A percentile compares a stretch with the other conserved stretches of the same genome.
These are phyloP conservation scores for Conops quadrifasciatus DNA, from an alignment of 2,888 invertebrate genomes.

Conservation along the genomic window DNA sequence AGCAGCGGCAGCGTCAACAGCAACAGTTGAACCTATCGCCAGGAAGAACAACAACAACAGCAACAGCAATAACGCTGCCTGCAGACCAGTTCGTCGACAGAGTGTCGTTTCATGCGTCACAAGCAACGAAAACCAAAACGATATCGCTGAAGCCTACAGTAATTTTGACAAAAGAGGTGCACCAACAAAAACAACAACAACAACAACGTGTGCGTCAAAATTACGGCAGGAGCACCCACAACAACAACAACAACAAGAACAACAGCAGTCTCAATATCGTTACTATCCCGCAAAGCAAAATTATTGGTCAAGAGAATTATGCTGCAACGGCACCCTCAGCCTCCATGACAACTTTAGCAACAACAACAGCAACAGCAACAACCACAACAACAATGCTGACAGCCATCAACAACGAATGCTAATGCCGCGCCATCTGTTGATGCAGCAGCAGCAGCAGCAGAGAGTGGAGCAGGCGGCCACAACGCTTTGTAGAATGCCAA, in stretches of 20 bases:
- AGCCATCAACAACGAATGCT: slow-evolving; percentile 54
- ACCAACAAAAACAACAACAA: slow-evolving; percentile 36
- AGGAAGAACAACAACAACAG: slow-evolving; percentile 33
- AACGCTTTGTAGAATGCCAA: slow-evolving; percentile 36
- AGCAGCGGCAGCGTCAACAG: slow-evolving; percentile 44
- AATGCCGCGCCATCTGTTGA: slow-evolving; percentile 44
- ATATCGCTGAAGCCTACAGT: slow-evolving; percentile 1
- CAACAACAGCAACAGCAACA: slow-evolving; percentile 40
- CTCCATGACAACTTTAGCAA: slow-evolving; percentile 48
- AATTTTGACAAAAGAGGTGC: slow-evolving; percentile 17
- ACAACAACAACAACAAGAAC: slow-evolving; percentile 36
- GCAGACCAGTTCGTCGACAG: slow-evolving; percentile 2
- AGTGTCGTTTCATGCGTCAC: not conserved
- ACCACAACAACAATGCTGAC: slow-evolving; percentile 40
- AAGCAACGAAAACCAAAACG: not conserved
- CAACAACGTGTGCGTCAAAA: slow-evolving; percentile 39
- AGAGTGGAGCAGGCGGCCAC: slow-evolving; percentile 42
- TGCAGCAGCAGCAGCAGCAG: slow-evolving; percentile 33
- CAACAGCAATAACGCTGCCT: slow-evolving; percentile 5
- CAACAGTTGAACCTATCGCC: slow-evolving; percentile 17
- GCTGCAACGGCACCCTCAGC: slow-evolving; percentile 44
- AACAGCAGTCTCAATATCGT: slow-evolving; percentile 35
- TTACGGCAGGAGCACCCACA: slow-evolving; percentile 32
- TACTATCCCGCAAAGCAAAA: slow-evolving; percentile 44
- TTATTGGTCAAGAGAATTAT: slow-evolving; percentile 50